Evolutionary conservation across 64 coral and sea anemone genomes (phyloP).

Genomic region (Montipora efflorescens): DNA sequence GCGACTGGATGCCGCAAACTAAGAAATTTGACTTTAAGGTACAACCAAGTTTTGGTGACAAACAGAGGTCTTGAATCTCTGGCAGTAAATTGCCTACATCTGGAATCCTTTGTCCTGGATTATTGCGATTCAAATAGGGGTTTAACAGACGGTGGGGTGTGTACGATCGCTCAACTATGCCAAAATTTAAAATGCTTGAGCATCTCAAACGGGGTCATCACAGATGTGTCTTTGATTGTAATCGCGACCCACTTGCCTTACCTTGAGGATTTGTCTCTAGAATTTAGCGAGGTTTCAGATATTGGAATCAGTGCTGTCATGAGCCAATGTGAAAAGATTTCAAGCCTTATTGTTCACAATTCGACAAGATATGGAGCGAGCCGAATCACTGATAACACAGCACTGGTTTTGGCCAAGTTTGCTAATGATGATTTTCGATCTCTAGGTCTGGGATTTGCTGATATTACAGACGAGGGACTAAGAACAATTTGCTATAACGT

Average conservation of each 20-base stretch:
- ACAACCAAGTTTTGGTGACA: conserved; percentile 88
- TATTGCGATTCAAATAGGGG: conserved; percentile 83
- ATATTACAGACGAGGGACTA: conserved; percentile 86
- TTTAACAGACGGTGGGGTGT: conserved; percentile 89
- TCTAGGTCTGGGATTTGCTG: conserved; percentile 85
- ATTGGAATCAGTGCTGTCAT: conserved; percentile 85
- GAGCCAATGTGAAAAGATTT: conserved; percentile 79
- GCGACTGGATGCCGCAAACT: conserved; percentile 77
- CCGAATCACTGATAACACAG: conserved; percentile 82
- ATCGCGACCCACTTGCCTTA: conserved; percentile 79
- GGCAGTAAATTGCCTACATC: conserved; percentile 75
- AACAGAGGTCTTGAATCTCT: conserved; percentile 75
- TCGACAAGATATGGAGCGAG: conserved; percentile 67
- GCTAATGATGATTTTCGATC: conserved; percentile 82
- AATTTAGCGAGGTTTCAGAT: conserved; percentile 90
- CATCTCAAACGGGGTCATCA: conserved; percentile 86
- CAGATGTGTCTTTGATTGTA: conserved; percentile 80
- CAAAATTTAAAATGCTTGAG: conserved; percentile 79
- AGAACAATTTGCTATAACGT: conserved; percentile 83
- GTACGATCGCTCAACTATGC: conserved; percentile 83
- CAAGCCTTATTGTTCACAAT: conserved; percentile 84
- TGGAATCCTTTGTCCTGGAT: conserved; percentile 90
- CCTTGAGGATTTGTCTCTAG: conserved; percentile 85
- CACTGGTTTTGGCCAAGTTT: conserved; percentile 86
- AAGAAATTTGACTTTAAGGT: conserved; percentile 77